Conservation (phyloP, 2,797 vertebrate genomes). For the Fistularia tabacaria region DNA sequence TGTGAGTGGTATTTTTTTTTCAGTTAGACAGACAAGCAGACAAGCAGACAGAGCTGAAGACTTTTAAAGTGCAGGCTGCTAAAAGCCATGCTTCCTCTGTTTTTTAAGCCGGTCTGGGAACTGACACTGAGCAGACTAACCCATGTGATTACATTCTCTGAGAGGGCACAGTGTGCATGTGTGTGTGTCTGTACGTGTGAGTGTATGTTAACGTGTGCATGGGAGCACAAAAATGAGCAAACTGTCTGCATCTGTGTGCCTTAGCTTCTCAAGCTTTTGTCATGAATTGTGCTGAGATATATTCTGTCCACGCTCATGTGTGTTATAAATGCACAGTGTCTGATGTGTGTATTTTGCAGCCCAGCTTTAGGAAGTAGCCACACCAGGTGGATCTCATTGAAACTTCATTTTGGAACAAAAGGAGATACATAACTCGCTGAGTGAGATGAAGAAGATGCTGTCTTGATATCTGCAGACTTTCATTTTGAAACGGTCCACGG, state of each 20-base stretch:
- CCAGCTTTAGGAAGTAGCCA: constrained; percentile 11
- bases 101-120: constrained; percentile 22
- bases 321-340: constrained; percentile 8
- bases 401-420: constrained; percentile 15
- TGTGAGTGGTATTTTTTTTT: constrained; percentile 73
- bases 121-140: constrained; percentile 65
- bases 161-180: constrained; percentile 8
- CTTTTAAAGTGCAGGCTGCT: constrained; percentile 57
- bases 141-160: constrained; percentile 60
- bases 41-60: constrained; percentile 27
- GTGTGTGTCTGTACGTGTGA: constrained; percentile 9
- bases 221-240: constrained; percentile 5
- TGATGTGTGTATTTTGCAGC: constrained; percentile 6
- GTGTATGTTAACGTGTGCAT: not conserved
- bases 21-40: constrained; percentile 44
- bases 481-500: not conserved
- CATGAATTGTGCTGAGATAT: constrained; percentile 6
- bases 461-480: constrained; percentile 3
- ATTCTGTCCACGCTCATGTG: constrained; percentile 9
- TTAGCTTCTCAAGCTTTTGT: constrained; percentile 7
- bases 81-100: constrained; percentile 69
- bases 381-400: constrained; percentile 57
- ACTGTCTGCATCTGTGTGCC: constrained; percentile 9
- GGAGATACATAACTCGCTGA: constrained; percentile 2
- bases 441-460: not conserved